Base-by-base conservation (phyloP, 2,797 vertebrate species). In the Argya squamiceps region DNA sequence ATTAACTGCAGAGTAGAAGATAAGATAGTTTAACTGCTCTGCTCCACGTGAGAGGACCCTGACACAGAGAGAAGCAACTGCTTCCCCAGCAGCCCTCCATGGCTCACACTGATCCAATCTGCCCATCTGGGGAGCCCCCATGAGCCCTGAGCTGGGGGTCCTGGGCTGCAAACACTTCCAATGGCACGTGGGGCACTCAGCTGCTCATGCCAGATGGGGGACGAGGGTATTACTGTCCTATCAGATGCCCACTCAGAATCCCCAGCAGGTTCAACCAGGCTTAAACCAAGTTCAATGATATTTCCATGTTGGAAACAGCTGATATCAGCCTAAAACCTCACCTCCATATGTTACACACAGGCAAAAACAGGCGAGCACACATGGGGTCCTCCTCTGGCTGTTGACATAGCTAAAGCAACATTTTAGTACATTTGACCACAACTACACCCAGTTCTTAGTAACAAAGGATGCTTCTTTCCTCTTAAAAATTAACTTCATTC, bases 241-340 rank as follows among this genome's bases (percentile, higher is more conserved):
- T 75, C 90, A 92, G 88, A 76, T 64, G 80, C 84, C 85, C 29
- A 12, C 58, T 84, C 59, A 24, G 86, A 92, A 95, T 89, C 88
- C 52, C 37, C 92, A 89, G 83, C 73, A 87, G 93, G 91, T 95
- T 89, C 69, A 55, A 87, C 58, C 20, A 37, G 93, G 91, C 92
- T 97, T 96, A 97, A 93, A 93, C 30, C 71, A 74, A 84, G 69
- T 96, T 95, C 95, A 93, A 70, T 32, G 93, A 74, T 88, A 85
- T 92, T 93, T 96, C 94, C 84, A 96, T 30, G 84, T 4, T 95
- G 92, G 95, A 95, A 96, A 91, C 94, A 81, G 86, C 84, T 92
- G 86, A 95, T 91, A 93, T 58, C 76, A 85, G 88, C 87, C 75
- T 96, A 95, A 97, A 97, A 95, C 78, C 89, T 96, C 79, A 62